Conservation (phyloP, 35 echinoderm and acorn worm genomes). For the Lytechinus pictus region DNA sequence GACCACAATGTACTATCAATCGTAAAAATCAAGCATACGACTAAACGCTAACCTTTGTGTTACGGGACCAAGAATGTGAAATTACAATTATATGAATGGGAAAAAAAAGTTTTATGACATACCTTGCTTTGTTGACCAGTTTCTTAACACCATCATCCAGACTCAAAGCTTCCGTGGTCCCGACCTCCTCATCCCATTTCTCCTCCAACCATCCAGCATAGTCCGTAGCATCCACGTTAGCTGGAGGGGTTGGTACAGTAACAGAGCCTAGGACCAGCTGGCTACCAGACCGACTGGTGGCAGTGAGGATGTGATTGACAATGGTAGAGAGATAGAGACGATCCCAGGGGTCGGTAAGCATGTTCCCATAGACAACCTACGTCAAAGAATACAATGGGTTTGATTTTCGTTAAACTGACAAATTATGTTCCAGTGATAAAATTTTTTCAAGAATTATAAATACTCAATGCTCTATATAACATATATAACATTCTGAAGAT, state of each 20-base stretch:
- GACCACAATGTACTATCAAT: too few species aligned
- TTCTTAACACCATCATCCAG: slow-evolving; percentile 69
- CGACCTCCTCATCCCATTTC: slow-evolving; percentile 64
- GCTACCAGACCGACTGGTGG: slow-evolving; percentile 71
- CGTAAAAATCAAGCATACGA: too few species aligned
- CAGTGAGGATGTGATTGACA: slow-evolving; percentile 62
- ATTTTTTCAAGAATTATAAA: too few species aligned
- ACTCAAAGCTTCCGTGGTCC: slow-evolving; percentile 58
- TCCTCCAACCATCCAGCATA: slow-evolving; percentile 81
- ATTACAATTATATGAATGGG: not conserved
- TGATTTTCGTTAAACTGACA: too few species aligned
- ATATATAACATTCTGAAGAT: too few species aligned
- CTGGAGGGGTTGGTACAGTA: slow-evolving; percentile 81
- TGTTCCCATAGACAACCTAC: slow-evolving; percentile 87
- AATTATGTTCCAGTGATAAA: too few species aligned
- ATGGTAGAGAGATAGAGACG: slow-evolving; percentile 69
- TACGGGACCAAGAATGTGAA: too few species aligned
- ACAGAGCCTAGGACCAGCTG: slow-evolving; percentile 67
- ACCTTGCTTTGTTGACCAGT: slow-evolving; percentile 80
- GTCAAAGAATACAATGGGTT: not conserved
- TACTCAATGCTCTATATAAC: too few species aligned
- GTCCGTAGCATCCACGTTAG: slow-evolving; percentile 85
- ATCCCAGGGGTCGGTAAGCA: slow-evolving; percentile 81
- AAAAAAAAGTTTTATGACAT: not conserved
- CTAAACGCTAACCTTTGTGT: too few species aligned